Percentiles rank a stretch among this genome's conserved stretches.
Conservation (phyloP, 2,888 invertebrate genomes). For the Lottia gigantea region DNA sequence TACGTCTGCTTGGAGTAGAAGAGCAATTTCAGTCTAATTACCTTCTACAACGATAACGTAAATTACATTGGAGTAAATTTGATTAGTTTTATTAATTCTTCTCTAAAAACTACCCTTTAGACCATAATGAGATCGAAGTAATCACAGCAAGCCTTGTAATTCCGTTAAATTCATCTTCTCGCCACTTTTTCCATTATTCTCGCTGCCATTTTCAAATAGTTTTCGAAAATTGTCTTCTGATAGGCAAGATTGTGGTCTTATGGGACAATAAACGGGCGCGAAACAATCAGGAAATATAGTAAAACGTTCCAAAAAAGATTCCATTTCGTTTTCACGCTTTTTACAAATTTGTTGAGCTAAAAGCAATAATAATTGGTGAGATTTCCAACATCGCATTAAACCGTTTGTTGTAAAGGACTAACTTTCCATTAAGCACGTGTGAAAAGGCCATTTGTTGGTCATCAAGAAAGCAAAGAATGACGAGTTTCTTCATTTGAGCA, state of each 20-base stretch:
- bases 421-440: too few relatives aligned
- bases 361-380: too few relatives aligned
- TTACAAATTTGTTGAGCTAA: too few relatives aligned
- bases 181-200: slow-evolving; percentile 8
- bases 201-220: slow-evolving; percentile 4
- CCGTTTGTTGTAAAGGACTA: too few relatives aligned
- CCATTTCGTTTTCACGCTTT: not conserved
- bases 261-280: slow-evolving; percentile 10
- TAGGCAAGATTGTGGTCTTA: not conserved
- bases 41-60: slow-evolving; percentile 11
- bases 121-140: slow-evolving; percentile 4
- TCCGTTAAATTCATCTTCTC: slow-evolving; percentile 2
- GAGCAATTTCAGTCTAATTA: slow-evolving; percentile 11
- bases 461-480: too few relatives aligned
- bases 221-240: slow-evolving; percentile 6
- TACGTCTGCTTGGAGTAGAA: slow-evolving; percentile 6
- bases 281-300: not conserved
- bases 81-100: slow-evolving; percentile 11
- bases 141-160: slow-evolving; percentile 9
- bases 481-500: too few relatives aligned
- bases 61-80: slow-evolving; percentile 11
- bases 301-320: not conserved
- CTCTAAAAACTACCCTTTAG: slow-evolving; percentile 11
- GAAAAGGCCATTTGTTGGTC: too few relatives aligned
- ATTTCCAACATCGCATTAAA: too few relatives aligned